A percentile compares a stretch with the other conserved stretches of the same genome.
phyloP scores from a whole-genome alignment of 2,113 vertebrate genomes.

The Actinemys pallida region DNA sequence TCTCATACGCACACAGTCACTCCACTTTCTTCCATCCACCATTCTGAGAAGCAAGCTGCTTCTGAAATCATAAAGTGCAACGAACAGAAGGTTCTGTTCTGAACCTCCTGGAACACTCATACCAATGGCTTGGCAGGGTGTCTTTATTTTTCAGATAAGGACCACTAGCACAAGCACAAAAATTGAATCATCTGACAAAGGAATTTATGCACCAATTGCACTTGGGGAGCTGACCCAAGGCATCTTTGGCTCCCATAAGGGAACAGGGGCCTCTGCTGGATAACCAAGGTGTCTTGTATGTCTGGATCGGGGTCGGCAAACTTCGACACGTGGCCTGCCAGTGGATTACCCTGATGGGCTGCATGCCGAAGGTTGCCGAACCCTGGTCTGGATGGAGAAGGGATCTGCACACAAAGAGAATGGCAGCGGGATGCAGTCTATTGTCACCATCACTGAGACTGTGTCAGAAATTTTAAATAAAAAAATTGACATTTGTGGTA shows the following conservation, averaged over 20 bases:
- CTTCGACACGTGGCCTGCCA: accelerated
- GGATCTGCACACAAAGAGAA: neutral
- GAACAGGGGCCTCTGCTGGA: neutral
- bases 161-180: neutral
- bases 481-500: neutral
- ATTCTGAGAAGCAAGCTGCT: neutral
- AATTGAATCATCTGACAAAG: neutral
- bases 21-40: neutral
- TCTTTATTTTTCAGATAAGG: neutral
- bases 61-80: neutral
- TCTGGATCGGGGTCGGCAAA: neutral
- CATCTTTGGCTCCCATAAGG: neutral
- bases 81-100: neutral
- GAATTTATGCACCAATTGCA: neutral
- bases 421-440: neutral
- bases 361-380: too few species aligned
- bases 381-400: neutral
- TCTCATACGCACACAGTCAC: neutral
- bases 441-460: neutral
- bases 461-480: neutral
- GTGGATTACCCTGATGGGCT: too few species aligned
- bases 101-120: neutral
- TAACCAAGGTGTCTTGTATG: neutral
- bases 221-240: neutral
- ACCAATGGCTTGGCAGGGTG: neutral